Evolutionary conservation across 2,888 invertebrate species (phyloP).

Genomic region (Erpobdella octoculata): DNA sequence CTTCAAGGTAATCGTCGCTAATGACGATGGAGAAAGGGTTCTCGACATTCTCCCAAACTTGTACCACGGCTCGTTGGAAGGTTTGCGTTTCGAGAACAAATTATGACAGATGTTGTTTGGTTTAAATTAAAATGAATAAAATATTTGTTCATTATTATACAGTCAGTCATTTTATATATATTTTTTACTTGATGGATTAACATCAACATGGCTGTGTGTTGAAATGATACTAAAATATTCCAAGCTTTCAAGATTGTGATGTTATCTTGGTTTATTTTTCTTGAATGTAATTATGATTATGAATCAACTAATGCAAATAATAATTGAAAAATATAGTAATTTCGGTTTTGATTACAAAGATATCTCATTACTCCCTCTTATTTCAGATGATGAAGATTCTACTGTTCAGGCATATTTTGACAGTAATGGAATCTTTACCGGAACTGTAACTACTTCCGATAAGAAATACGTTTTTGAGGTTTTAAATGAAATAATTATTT

Average conservation of each 20-base stretch:
- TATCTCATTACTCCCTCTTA: no score
- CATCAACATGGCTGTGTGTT: no score
- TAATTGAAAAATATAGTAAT: neutral
- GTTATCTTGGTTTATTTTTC: neutral
- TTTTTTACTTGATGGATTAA: no score
- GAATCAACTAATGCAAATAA: neutral
- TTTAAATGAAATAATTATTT: no score
- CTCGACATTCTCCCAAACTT: slow-evolving; percentile 26
- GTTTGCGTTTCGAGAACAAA: no score
- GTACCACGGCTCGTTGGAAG: slow-evolving; percentile 27
- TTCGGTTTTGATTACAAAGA: neutral
- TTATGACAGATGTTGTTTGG: no score
- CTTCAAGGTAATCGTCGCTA: slow-evolving; percentile 32
- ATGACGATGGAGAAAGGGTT: slow-evolving; percentile 24
- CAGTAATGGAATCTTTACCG: slow-evolving; percentile 31
- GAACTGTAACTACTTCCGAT: slow-evolving; percentile 29
- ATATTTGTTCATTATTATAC: neutral
- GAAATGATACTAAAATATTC: no score
- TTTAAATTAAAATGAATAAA: neutral
- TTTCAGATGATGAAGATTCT: slow-evolving; percentile 2
- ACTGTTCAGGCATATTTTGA: slow-evolving; percentile 29
- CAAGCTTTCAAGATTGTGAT: no score
- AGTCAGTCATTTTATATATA: no score
- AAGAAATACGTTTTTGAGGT: slow-evolving; percentile 33
- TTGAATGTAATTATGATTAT: neutral